Conservation (phyloP, 2,888 invertebrate species). For the Platynereis dumerilii region DNA sequence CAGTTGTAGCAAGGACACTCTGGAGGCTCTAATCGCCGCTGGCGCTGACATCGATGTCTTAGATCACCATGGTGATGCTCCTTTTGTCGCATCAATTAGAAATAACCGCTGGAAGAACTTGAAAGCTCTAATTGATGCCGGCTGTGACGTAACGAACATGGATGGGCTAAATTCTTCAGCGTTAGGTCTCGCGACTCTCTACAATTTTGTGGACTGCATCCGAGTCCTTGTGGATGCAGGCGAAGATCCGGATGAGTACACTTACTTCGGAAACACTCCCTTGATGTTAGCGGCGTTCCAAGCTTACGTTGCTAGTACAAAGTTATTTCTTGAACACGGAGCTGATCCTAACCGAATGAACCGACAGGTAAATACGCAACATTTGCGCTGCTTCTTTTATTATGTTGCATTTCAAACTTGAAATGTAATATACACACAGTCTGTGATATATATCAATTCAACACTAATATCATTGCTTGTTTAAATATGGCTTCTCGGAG, state of each 20-base stretch:
- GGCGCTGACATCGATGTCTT: neutral
- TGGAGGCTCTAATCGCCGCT: neutral
- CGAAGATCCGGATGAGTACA: conserved; percentile 31
- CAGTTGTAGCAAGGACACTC: neutral
- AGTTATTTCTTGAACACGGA: conserved; percentile 17
- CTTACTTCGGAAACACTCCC: conserved; percentile 31
- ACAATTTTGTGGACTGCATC: neutral
- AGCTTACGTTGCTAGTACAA: conserved; percentile 14
- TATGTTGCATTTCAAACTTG: no score
- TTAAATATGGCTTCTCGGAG: no score
- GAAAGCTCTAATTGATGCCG: neutral
- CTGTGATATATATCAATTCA: no score
- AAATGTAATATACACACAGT: no score
- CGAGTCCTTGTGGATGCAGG: conserved; percentile 19
- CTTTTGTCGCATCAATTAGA: neutral
- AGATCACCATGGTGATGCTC: conserved; percentile 2
- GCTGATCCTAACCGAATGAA: neutral
- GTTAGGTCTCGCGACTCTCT: neutral
- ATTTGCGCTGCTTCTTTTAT: no score
- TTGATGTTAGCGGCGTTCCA: conserved; percentile 29
- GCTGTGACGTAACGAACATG: neutral
- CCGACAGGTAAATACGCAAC: no score
- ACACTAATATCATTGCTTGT: no score
- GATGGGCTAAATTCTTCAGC: neutral
- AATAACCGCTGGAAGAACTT: neutral